Conservation (phyloP, 2,797 vertebrate genomes). For the Anomalospiza imberbis region DNA sequence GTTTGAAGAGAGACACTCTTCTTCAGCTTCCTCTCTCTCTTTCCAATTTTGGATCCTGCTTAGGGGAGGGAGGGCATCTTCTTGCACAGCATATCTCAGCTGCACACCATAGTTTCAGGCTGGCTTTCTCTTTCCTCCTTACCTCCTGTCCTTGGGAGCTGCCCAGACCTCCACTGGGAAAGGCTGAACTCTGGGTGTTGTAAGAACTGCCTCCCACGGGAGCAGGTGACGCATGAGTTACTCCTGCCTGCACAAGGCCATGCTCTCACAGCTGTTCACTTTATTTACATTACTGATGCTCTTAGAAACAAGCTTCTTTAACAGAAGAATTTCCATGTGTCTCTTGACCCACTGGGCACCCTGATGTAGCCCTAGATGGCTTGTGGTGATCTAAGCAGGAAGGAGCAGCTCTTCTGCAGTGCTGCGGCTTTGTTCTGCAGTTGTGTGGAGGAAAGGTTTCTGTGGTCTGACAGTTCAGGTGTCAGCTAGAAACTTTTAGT, state of each 20-base stretch:
- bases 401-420: neutral
- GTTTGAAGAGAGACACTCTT: neutral
- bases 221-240: neutral
- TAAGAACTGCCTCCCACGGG: neutral
- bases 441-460: neutral
- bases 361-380: neutral
- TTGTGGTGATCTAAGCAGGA: neutral
- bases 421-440: neutral
- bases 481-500: neutral
- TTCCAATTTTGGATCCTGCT: neutral
- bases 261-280: neutral
- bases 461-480: neutral
- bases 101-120: neutral
- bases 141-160: neutral
- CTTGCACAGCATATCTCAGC: neutral
- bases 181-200: neutral
- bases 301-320: neutral
- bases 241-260: neutral
- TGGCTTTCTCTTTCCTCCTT: neutral
- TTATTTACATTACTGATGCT: neutral
- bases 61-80: neutral
- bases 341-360: neutral
- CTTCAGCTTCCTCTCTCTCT: slow-evolving; percentile 7
- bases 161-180: neutral
- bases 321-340: neutral